Conservation (phyloP, 2,888 invertebrate genomes). For the Exephanes ischioxanthus region DNA sequence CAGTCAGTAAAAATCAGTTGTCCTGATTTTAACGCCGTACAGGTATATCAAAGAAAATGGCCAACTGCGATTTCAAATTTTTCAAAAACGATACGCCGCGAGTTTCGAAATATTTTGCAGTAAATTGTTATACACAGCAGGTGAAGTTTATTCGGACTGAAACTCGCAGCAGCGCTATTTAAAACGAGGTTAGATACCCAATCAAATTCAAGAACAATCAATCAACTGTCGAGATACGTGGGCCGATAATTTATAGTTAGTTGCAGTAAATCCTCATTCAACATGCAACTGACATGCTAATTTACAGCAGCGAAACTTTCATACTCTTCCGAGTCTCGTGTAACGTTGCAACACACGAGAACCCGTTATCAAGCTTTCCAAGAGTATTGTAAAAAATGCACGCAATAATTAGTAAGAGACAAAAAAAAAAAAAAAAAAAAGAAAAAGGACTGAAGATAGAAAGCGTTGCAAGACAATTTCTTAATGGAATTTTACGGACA, state of each 20-base stretch:
- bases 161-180: not conserved
- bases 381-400: not conserved
- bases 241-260: not conserved
- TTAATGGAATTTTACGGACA: constrained; percentile 33
- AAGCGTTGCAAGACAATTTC: not conserved
- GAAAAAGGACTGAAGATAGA: not conserved
- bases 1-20: not conserved
- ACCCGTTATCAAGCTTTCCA: not conserved
- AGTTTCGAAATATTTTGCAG: not conserved
- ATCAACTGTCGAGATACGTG: not conserved
- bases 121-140: not conserved
- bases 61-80: not conserved
- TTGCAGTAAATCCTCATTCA: not conserved
- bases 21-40: not conserved
- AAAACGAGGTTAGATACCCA: not conserved
- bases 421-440: constrained; percentile 24
- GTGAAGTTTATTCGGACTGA: not conserved
- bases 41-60: not conserved
- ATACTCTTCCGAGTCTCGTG: not conserved
- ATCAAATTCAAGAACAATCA: not conserved
- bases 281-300: not conserved
- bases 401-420: constrained; percentile 24
- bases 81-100: not conserved
- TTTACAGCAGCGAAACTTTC: not conserved
- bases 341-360: not conserved